A percentile compares a stretch with the other conserved stretches of the same genome.
Conservation (phyloP, 2,797 vertebrate species). For the Sebastes umbrosus region DNA sequence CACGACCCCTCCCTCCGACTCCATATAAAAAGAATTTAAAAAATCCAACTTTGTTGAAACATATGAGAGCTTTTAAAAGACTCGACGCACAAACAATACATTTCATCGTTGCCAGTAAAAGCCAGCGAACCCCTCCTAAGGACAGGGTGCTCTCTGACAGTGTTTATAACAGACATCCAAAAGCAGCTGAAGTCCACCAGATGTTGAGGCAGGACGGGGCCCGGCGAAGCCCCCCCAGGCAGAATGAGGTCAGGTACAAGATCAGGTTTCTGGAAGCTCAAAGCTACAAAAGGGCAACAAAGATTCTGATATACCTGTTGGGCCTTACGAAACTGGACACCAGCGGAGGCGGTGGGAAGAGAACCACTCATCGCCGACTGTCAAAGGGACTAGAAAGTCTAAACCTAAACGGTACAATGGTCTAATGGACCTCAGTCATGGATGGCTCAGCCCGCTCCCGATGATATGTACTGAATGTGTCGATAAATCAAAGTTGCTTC, state of each 20-base stretch:
- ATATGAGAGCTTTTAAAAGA: conserved; percentile 54
- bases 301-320: conserved; percentile 83
- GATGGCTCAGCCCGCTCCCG: conserved; percentile 37
- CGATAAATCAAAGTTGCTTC: conserved; percentile 65
- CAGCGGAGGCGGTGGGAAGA: conserved; percentile 69
- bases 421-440: conserved; percentile 61
- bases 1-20: background rate
- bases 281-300: conserved; percentile 78
- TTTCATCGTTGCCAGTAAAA: conserved; percentile 52
- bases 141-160: conserved; percentile 64
- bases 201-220: conserved; percentile 74
- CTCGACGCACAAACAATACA: conserved; percentile 55
- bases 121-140: conserved; percentile 40
- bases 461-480: conserved; percentile 30
- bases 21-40: background rate
- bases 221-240: conserved; percentile 70
- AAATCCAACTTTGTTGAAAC: conserved; percentile 31
- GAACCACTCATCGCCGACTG: conserved; percentile 59
- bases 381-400: conserved; percentile 69
- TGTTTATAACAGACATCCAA: conserved; percentile 75
- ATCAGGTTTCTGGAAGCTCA: conserved; percentile 82
- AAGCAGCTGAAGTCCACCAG: conserved; percentile 78
- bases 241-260: conserved; percentile 83
- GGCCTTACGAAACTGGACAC: conserved; percentile 78
- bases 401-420: conserved; percentile 62